A percentile compares a stretch with the other conserved stretches of the same genome.
These are phyloP conservation scores for Esox masquinongy DNA, from an alignment of 2,797 vertebrate species.

Conservation along the genomic window DNA sequence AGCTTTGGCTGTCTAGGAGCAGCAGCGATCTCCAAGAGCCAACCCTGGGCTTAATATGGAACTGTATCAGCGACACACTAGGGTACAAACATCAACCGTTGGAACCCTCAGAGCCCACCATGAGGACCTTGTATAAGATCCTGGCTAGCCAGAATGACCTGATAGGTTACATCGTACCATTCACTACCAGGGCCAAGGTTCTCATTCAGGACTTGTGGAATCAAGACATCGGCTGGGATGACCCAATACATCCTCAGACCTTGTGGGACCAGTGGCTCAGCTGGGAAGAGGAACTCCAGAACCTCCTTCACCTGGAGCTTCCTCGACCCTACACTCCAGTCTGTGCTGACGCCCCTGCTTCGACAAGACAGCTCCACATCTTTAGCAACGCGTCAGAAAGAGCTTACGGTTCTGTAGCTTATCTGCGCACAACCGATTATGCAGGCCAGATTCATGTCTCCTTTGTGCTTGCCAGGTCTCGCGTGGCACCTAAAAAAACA, in stretches of 20 bases:
- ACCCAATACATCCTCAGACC: neutral
- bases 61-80: neutral
- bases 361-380: constrained; percentile 12
- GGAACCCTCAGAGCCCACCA: neutral
- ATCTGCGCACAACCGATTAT: neutral
- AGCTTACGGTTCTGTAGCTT: neutral
- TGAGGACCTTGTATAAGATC: constrained; percentile 16
- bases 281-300: neutral
- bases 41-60: constrained; percentile 15
- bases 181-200: constrained; percentile 3
- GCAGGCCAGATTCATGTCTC: neutral
- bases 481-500: neutral
- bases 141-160: constrained; percentile 15
- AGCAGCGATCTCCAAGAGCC: neutral
- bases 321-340: neutral
- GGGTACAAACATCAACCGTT: neutral
- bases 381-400: constrained; percentile 11
- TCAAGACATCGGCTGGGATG: constrained; percentile 13
- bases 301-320: neutral
- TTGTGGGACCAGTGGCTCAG: constrained; percentile 10
- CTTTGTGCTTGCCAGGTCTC: neutral
- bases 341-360: neutral
- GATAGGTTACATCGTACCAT: constrained; percentile 3
- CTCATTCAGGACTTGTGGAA: constrained; percentile 19
- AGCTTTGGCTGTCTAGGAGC: neutral